These are phyloP conservation scores for Stenodera caucasica DNA, from an alignment of 2,888 invertebrate species.

Conservation along the genomic window DNA sequence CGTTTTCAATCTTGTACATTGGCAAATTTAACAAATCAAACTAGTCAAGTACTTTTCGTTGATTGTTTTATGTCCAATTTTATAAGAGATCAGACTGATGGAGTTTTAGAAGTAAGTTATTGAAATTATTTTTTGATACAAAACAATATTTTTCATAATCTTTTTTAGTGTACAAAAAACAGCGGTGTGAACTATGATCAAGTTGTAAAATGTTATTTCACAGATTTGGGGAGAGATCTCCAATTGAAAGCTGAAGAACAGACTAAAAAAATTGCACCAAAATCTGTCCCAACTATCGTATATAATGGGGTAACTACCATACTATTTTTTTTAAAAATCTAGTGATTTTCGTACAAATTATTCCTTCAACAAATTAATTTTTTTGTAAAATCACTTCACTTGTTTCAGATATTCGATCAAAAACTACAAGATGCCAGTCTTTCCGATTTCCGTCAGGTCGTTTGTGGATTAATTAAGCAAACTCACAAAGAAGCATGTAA, in stretches of 20 bases:
- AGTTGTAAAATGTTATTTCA: slow-evolving; percentile 53
- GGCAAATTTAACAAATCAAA: slow-evolving; percentile 49
- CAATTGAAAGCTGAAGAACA: slow-evolving; percentile 58
- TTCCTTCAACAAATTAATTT: too few species aligned
- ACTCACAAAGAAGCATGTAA: slow-evolving; percentile 34
- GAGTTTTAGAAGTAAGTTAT: slow-evolving; percentile 31
- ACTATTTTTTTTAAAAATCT: neutral
- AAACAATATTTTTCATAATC: neutral
- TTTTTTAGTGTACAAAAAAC: too few species aligned
- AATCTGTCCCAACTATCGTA: slow-evolving; percentile 60
- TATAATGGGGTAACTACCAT: slow-evolving; percentile 57
- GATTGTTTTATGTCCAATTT: slow-evolving; percentile 50
- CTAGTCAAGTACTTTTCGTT: slow-evolving; percentile 48
- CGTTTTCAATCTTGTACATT: slow-evolving; percentile 65
- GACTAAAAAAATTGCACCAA: slow-evolving; percentile 54
- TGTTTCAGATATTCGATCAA: slow-evolving; percentile 40
- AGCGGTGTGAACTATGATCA: too few species aligned
- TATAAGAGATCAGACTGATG: slow-evolving; percentile 29
- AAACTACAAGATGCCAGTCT: slow-evolving; percentile 55
- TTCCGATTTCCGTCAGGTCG: slow-evolving; percentile 52
- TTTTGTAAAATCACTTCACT: too few species aligned
- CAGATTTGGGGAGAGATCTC: slow-evolving; percentile 52
- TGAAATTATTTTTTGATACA: neutral
- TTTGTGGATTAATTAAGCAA: slow-evolving; percentile 46
- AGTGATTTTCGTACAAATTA: too few species aligned